phyloP scores from a whole-genome alignment of 2,888 invertebrate genomes.

The Bugulina stolonifera region DNA sequence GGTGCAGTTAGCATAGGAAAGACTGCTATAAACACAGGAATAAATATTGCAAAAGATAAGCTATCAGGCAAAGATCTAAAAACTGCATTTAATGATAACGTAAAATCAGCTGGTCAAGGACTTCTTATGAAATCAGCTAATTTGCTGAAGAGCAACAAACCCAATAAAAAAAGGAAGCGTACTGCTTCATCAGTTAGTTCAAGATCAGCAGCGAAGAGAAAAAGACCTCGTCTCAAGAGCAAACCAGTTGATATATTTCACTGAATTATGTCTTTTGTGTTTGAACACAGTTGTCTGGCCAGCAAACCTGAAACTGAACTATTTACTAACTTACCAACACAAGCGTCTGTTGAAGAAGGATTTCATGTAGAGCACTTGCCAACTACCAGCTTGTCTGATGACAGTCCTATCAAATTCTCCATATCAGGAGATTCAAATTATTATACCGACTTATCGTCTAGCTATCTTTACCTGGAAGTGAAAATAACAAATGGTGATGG shows the following conservation, averaged over 20 bases:
- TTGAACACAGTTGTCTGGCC: conserved; percentile 20
- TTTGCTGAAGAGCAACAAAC: background rate
- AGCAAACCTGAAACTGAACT: background rate
- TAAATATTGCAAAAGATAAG: conserved; percentile 6
- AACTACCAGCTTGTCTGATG: background rate
- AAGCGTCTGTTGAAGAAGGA: conserved; percentile 15
- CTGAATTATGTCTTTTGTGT: background rate
- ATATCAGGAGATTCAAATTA: conserved; percentile 29
- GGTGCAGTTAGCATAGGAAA: background rate
- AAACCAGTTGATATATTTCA: background rate
- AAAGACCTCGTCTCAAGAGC: background rate
- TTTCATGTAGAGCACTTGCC: conserved; percentile 5
- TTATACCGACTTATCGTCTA: conserved; percentile 30
- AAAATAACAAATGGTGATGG: conserved; percentile 30
- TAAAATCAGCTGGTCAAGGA: background rate
- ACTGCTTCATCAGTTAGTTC: background rate
- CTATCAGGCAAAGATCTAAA: conserved; percentile 1
- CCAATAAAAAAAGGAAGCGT: background rate
- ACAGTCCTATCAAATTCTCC: conserved; percentile 29
- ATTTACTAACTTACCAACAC: background rate
- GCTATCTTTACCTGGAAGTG: conserved; percentile 29
- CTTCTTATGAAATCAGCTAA: background rate
- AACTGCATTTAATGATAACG: background rate
- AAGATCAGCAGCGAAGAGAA: background rate
- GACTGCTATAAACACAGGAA: background rate